Evolutionary conservation across 2,797 vertebrate species (phyloP).

Genomic region (Mus spretus): DNA sequence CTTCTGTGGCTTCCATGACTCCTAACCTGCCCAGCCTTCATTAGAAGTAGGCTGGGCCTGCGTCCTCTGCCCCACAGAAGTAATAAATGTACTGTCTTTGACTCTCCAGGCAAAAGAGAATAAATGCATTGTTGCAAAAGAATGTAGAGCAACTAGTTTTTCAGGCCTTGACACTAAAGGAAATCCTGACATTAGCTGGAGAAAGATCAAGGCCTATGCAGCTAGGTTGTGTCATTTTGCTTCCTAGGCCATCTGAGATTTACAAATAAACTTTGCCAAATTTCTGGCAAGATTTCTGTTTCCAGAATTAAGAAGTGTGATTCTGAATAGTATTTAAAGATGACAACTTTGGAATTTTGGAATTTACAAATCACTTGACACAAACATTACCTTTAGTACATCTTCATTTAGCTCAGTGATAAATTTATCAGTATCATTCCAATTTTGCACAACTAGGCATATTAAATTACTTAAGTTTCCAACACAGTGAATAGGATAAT

Average conservation of each 20-base stretch:
- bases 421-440: conserved; percentile 25
- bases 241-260: conserved; percentile 35
- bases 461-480: conserved; percentile 50
- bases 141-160: conserved; percentile 76
- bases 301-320: conserved; percentile 58
- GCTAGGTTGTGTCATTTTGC: conserved; percentile 49
- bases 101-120: conserved; percentile 50
- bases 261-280: conserved; percentile 50
- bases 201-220: conserved; percentile 39
- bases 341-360: conserved; percentile 31
- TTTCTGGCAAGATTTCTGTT: conserved; percentile 38
- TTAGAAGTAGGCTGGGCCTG: not conserved
- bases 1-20: not conserved
- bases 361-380: conserved; percentile 49
- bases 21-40: not conserved
- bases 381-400: conserved; percentile 11
- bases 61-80: not conserved
- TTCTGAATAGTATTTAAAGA: conserved; percentile 60
- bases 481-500: conserved; percentile 18
- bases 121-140: conserved; percentile 68
- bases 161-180: conserved; percentile 60
- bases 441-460: conserved; percentile 47
- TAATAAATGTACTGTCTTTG: conserved; percentile 51
- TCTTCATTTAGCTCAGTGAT: conserved; percentile 45
- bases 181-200: conserved; percentile 58